Percentiles rank a stretch among this genome's conserved stretches.
phyloP scores from a whole-genome alignment of 2,888 invertebrate species.

The Chrysolina americana region DNA sequence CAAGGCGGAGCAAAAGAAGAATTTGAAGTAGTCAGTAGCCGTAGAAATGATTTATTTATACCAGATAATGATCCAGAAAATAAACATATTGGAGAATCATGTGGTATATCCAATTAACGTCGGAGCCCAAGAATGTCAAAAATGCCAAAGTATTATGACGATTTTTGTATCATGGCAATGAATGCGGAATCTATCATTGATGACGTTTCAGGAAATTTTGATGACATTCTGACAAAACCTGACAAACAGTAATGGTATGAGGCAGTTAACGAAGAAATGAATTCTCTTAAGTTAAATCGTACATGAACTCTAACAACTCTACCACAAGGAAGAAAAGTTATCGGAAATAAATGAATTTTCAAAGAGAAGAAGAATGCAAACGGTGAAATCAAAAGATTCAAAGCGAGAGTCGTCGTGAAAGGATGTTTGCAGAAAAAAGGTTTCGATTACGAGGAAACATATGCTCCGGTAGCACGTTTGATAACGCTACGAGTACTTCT shows the following conservation, averaged over 20 bases:
- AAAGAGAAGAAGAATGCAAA: neutral
- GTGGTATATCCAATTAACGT: too few relatives aligned
- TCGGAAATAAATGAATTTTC: too few relatives aligned
- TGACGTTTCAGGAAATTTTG: neutral
- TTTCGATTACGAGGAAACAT: conserved; percentile 14
- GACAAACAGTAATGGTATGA: neutral
- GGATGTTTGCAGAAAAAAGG: conserved; percentile 5
- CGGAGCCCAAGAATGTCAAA: too few relatives aligned
- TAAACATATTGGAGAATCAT: too few relatives aligned
- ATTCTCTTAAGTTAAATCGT: too few relatives aligned
- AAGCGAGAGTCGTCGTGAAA: neutral
- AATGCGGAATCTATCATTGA: neutral
- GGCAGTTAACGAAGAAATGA: conserved; percentile 16
- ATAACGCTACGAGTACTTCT: neutral
- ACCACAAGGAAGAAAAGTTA: neutral
- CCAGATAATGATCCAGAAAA: too few relatives aligned
- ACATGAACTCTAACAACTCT: conserved; percentile 10
- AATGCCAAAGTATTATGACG: too few relatives aligned
- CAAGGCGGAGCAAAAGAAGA: neutral
- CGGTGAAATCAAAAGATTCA: neutral
- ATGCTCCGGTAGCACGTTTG: conserved; percentile 14
- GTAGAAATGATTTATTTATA: too few relatives aligned
- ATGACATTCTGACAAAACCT: neutral
- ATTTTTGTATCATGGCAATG: too few relatives aligned
- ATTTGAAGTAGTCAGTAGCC: neutral